Conservation (phyloP, 2,113 vertebrate species). For the Caretta caretta region DNA sequence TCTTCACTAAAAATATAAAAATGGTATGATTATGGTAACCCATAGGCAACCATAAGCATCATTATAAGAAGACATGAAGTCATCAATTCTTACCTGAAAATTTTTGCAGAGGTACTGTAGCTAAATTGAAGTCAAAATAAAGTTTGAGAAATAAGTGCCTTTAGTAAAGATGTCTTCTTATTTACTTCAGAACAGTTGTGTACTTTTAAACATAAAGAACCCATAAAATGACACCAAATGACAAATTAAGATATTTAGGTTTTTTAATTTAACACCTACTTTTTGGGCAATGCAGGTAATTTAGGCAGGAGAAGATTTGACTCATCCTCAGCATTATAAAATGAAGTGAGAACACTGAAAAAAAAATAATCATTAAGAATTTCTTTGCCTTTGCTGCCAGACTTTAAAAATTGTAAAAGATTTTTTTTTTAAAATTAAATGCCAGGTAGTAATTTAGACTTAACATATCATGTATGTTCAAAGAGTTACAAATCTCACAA, state of each 20-base stretch:
- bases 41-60: neutral
- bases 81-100: slow-evolving; percentile 90
- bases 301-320: slow-evolving; percentile 94
- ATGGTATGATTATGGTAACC: neutral
- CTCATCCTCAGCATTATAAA: slow-evolving; percentile 94
- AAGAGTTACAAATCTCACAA: neutral
- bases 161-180: neutral
- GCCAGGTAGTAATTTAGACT: neutral
- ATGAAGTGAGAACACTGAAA: slow-evolving; percentile 87
- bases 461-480: rapidly evolving
- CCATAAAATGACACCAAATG: neutral
- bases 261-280: slow-evolving; percentile 76
- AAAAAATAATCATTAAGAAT: neutral
- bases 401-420: neutral
- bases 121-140: slow-evolving; percentile 72
- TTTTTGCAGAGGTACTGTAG: slow-evolving; percentile 95
- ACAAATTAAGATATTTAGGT: neutral
- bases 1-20: slow-evolving; percentile 89
- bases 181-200: neutral
- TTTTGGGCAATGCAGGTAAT: slow-evolving; percentile 94
- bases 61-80: rapidly evolving
- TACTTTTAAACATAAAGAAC: neutral
- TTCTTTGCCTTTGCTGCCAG: neutral
- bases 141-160: slow-evolving; percentile 25
- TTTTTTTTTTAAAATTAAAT: neutral